A percentile compares a stretch with the other conserved stretches of the same genome.
phyloP scores from a whole-genome alignment of 2,888 invertebrate genomes.

The Euspilapteryx auroguttella region DNA sequence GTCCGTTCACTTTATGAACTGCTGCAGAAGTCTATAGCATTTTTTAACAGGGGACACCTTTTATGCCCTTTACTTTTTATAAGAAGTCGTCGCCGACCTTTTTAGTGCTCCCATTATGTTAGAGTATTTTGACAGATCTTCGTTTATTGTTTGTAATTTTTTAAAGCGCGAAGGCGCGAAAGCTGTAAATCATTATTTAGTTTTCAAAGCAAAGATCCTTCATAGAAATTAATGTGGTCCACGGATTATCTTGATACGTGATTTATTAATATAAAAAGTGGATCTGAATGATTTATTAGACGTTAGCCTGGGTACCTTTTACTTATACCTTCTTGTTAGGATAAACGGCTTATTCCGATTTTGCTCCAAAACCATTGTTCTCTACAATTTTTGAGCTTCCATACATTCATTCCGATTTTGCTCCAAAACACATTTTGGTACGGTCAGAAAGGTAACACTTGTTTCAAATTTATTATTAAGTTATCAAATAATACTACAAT shows the following conservation, averaged over 20 bases:
- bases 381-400: too few relatives aligned
- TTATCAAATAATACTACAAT: too few relatives aligned
- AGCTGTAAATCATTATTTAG: constrained; percentile 40
- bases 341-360: too few relatives aligned
- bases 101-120: constrained; percentile 28
- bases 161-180: constrained; percentile 11
- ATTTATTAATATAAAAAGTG: too few relatives aligned
- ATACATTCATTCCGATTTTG: too few relatives aligned
- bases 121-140: constrained; percentile 56
- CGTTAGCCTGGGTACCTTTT: too few relatives aligned
- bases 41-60: constrained; percentile 30
- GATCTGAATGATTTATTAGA: too few relatives aligned
- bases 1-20: constrained; percentile 41
- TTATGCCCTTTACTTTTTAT: constrained; percentile 17
- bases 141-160: constrained; percentile 40
- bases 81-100: constrained; percentile 15
- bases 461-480: too few relatives aligned
- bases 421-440: too few relatives aligned
- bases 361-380: too few relatives aligned
- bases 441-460: too few relatives aligned
- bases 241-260: constrained; percentile 33
- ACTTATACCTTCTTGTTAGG: too few relatives aligned
- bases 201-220: constrained; percentile 14
- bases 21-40: constrained; percentile 55
- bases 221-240: constrained; percentile 19